Evolutionary conservation across 2,113 vertebrate genomes (phyloP).

Genomic region (Crotalus helleri): DNA sequence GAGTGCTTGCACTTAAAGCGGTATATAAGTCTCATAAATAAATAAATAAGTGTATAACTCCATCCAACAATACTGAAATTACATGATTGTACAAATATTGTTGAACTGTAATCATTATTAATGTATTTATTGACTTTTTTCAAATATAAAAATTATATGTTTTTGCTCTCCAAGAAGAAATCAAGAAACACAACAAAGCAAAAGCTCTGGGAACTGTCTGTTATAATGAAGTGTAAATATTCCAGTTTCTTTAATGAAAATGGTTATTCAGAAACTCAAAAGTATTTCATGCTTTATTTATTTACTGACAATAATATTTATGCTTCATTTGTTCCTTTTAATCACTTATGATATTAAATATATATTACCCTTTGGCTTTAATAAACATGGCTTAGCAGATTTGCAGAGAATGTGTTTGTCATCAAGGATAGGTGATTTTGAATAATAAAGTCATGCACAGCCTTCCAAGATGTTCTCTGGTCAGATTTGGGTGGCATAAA

Average conservation of each 20-base stretch:
- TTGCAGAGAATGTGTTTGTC: neutral
- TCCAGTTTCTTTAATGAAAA: slow-evolving; percentile 36
- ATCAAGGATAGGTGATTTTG: neutral
- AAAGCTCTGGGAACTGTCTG: neutral
- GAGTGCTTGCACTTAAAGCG: no score
- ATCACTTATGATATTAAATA: slow-evolving; percentile 35
- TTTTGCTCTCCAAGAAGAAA: neutral
- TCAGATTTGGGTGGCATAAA: neutral
- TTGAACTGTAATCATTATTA: neutral
- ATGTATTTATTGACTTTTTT: neutral
- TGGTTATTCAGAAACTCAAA: slow-evolving; percentile 41
- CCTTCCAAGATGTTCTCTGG: neutral
- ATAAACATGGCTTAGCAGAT: slow-evolving; percentile 33
- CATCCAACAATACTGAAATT: neutral
- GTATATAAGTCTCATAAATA: no score
- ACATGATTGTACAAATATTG: neutral
- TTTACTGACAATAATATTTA: slow-evolving; percentile 44
- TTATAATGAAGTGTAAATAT: slow-evolving; percentile 39
- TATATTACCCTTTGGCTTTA: slow-evolving; percentile 43
- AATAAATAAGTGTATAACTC: neutral
- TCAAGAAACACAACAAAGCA: neutral
- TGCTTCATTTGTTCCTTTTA: slow-evolving; percentile 20
- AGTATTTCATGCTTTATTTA: slow-evolving; percentile 55
- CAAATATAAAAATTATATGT: neutral
- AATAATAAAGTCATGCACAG: neutral